Conservation (phyloP, 64 coral and sea anemone species). For the Platygyra sinensis region DNA sequence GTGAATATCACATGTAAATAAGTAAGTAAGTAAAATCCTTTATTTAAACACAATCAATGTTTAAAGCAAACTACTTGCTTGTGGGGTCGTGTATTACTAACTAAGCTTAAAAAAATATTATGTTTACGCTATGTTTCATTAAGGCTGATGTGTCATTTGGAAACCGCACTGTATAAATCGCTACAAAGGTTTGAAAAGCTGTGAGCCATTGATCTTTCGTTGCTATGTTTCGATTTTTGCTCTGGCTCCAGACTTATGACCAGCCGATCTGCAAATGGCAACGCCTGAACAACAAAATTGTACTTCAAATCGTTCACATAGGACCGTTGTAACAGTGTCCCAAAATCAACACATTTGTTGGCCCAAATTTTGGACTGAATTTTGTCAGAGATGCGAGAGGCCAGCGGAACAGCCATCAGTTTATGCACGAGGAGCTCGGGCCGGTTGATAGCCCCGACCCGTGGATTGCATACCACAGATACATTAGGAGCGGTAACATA, state of each 20-base stretch:
- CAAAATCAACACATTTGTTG: too few relatives aligned
- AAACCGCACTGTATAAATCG: constrained; percentile 7
- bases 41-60: too few relatives aligned
- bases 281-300: too few relatives aligned
- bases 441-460: background rate
- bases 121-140: constrained; percentile 54
- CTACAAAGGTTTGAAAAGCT: constrained; percentile 51
- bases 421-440: background rate
- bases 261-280: background rate
- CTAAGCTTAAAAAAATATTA: too few relatives aligned
- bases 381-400: background rate
- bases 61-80: too few relatives aligned
- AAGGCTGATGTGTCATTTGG: constrained; percentile 8
- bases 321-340: too few relatives aligned
- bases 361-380: too few relatives aligned
- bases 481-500: background rate
- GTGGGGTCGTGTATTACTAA: too few relatives aligned
- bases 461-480: background rate
- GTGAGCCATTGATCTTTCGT: constrained; percentile 28
- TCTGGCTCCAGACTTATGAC: background rate
- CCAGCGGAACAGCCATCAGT: background rate
- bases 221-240: background rate
- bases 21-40: too few relatives aligned
- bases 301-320: too few relatives aligned
- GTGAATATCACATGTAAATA: too few relatives aligned